Conservation (phyloP, 2,888 invertebrate species). For the Linnaemya vulpina region DNA sequence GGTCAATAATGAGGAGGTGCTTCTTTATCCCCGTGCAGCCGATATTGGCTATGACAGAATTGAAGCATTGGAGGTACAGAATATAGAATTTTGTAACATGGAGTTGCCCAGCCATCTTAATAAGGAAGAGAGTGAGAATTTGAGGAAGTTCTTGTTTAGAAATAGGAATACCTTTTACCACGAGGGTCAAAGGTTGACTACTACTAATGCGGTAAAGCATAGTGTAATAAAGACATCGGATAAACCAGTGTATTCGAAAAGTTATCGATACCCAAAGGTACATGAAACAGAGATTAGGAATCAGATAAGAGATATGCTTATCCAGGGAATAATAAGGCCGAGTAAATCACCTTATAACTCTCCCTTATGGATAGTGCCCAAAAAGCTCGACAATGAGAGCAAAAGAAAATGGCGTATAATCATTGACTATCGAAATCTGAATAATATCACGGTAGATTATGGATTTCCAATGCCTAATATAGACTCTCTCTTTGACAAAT, state of each 20-base stretch:
- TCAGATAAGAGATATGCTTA: not conserved
- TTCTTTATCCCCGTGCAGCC: too few relatives aligned
- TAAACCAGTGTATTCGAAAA: not conserved
- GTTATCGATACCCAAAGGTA: not conserved
- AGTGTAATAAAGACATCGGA: not conserved
- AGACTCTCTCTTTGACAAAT: not conserved
- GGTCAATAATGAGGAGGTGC: too few relatives aligned
- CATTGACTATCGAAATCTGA: not conserved
- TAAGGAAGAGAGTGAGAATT: too few relatives aligned
- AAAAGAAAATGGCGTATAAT: conserved; percentile 13
- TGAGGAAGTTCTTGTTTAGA: not conserved
- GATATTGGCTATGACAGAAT: too few relatives aligned
- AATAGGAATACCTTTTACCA: conserved; percentile 1
- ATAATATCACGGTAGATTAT: not conserved
- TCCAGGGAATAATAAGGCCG: not conserved
- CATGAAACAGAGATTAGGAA: not conserved
- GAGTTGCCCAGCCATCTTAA: too few relatives aligned
- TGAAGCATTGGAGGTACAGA: too few relatives aligned
- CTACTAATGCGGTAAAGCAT: not conserved
- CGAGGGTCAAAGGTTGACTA: not conserved
- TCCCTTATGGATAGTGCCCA: not conserved
- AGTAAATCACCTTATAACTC: conserved; percentile 13
- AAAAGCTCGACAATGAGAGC: not conserved
- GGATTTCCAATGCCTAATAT: not conserved
- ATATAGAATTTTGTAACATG: too few relatives aligned